Base-by-base conservation (phyloP, 2,888 invertebrate species). In the Clitarchus hookeri region DNA sequence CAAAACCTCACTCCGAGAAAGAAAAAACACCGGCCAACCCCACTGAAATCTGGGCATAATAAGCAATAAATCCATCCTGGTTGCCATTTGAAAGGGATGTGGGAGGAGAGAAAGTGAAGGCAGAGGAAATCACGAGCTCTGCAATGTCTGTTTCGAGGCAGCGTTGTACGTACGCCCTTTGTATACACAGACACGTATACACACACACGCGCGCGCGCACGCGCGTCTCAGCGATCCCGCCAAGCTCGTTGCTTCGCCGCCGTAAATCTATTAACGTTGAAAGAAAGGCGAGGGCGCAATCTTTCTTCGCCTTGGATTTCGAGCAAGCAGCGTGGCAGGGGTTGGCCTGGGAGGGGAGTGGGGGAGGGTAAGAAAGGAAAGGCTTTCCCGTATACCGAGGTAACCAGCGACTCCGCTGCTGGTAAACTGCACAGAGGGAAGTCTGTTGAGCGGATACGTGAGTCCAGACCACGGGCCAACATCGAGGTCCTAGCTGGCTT, bases 281-380 rank as follows among this genome's bases (percentile, higher is more conserved):
- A 65, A 65, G 65, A 65, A 65, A 65, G 65, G 23, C 65, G 65
- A 65, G n/a, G 23, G 23, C 65, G 65, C 65, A 65, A 65, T 65
- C 65, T 65, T 65, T 65, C 65, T 65, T 65, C 65, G 65, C 65
- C 65, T 19, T 65, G 65, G 65, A 65, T 65, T 48, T 48, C 48
- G 48, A 48, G 65, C 65, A 1, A 8, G 65, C 65, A 23, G 65
- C 8, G 19, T 12, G 65, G 65, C 23, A 16, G 11, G 65, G 65
- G 19, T 8, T 0, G 65, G 65, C 4, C 4, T 65, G n/a, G 19
- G 16, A 65, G 6, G 65, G n/a, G n/a, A 11, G 65, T n/a, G 48
- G 48, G 48, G 48, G 48, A 48, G 3, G 48, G 11, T 11, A 48
- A 8, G 16, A 6, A 48, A 48, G 48, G 48, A 16, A 48, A 48